Percentiles rank a stretch among this genome's conserved stretches.
phyloP scores from a whole-genome alignment of 2,888 invertebrate species.

The Opisthograptis luteolata region DNA sequence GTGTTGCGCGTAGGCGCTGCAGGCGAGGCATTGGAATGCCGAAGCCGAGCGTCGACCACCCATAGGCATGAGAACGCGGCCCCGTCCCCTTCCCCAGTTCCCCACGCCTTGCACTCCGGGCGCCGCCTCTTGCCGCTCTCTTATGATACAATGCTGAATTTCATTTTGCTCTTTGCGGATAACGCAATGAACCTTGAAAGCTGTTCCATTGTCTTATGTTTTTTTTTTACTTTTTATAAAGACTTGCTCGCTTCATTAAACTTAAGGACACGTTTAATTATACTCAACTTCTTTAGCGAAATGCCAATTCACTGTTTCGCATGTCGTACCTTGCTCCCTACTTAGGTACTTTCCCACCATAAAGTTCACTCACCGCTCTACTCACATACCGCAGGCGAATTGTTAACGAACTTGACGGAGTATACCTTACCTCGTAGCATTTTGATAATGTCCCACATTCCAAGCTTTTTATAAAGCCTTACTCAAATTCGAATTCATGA shows the following conservation, averaged over 20 bases:
- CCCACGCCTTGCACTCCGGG: slow-evolving; percentile 69
- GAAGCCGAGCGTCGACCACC: slow-evolving; percentile 83
- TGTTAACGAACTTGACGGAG: too few relatives aligned
- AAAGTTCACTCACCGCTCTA: too few relatives aligned
- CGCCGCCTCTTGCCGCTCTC: slow-evolving; percentile 79
- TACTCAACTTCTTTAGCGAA: too few relatives aligned
- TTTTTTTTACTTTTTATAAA: slow-evolving; percentile 31
- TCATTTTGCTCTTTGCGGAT: slow-evolving; percentile 73
- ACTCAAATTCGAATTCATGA: too few relatives aligned
- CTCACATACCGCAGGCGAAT: too few relatives aligned
- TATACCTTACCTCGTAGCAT: too few relatives aligned
- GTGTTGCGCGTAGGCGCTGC: slow-evolving; percentile 79
- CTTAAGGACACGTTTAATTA: too few relatives aligned
- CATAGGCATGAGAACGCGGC: slow-evolving; percentile 82
- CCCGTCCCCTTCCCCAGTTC: slow-evolving; percentile 81
- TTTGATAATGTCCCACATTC: too few relatives aligned
- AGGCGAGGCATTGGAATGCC: slow-evolving; percentile 82
- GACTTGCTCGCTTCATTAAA: not conserved
- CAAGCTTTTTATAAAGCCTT: too few relatives aligned
- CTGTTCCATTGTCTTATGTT: slow-evolving; percentile 41
- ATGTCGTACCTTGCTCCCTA: too few relatives aligned
- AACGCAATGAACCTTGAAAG: slow-evolving; percentile 53
- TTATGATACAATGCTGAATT: slow-evolving; percentile 77
- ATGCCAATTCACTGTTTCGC: too few relatives aligned
- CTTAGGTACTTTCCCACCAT: too few relatives aligned